A percentile compares a stretch with the other conserved stretches of the same genome.
Evolutionary conservation across 2,888 invertebrate species (phyloP).

Genomic region (Harpalus rubripes): DNA sequence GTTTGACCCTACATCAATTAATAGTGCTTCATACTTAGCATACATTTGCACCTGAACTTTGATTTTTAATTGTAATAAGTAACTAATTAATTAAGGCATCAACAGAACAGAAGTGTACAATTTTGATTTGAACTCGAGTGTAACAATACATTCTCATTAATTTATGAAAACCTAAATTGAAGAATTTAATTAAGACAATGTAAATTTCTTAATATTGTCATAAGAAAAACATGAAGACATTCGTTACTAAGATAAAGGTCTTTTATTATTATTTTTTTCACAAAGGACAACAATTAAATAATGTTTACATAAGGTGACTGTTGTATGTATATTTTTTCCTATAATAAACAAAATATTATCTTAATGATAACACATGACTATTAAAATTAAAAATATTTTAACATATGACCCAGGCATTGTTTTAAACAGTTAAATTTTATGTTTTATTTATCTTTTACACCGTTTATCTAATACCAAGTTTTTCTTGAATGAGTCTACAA

Average conservation of each 20-base stretch:
- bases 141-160: background rate
- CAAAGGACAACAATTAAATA: background rate
- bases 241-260: background rate
- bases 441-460: background rate
- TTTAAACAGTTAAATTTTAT: conserved; percentile 1
- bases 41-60: too few relatives aligned
- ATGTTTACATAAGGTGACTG: background rate
- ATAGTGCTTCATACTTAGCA: too few relatives aligned
- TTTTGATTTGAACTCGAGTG: background rate
- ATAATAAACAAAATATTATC: conserved; percentile 19
- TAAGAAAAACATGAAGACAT: background rate
- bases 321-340: background rate
- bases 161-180: background rate
- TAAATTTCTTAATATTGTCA: background rate
- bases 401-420: background rate
- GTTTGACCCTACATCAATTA: too few relatives aligned
- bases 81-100: too few relatives aligned
- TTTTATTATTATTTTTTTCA: background rate
- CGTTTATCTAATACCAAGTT: conserved; percentile 4
- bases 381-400: background rate
- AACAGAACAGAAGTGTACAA: too few relatives aligned
- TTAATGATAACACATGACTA: background rate
- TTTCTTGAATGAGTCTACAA: background rate
- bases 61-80: too few relatives aligned
- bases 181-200: background rate